A percentile compares a stretch with the other conserved stretches of the same genome.
phyloP scores from a whole-genome alignment of 2,797 vertebrate genomes.

The Echeneis naucrates region DNA sequence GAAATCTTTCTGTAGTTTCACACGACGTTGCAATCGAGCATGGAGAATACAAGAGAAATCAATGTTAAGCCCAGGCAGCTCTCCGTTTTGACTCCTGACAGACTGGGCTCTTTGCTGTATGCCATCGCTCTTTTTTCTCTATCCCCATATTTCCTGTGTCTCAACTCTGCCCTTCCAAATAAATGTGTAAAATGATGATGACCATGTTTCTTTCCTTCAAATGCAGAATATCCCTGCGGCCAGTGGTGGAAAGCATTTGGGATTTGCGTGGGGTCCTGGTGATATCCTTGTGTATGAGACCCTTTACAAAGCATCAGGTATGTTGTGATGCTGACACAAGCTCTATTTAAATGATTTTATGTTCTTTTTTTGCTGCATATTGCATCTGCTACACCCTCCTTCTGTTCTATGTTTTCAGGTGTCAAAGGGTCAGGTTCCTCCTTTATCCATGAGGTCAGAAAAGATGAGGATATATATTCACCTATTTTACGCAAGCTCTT shows the following conservation, averaged over 20 bases:
- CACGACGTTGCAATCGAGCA: background rate
- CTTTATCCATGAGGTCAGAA: constrained; percentile 87
- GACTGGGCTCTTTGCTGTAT: no score
- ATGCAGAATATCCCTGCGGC: constrained; percentile 88
- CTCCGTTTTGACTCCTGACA: no score
- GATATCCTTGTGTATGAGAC: constrained; percentile 94
- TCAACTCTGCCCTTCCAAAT: no score
- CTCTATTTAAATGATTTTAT: background rate
- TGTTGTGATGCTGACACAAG: background rate
- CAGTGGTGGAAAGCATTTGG: constrained; percentile 86
- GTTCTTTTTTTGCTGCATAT: background rate
- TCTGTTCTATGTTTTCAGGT: constrained; percentile 54
- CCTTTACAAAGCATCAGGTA: constrained; percentile 84
- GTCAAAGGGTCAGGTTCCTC: constrained; percentile 52
- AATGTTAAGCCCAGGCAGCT: no score
- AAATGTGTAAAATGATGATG: background rate
- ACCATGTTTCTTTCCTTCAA: background rate
- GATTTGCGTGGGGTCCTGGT: constrained; percentile 94
- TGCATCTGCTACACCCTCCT: no score
- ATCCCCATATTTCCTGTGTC: no score
- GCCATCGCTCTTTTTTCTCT: no score
- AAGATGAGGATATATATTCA: constrained; percentile 93
- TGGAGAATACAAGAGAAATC: background rate
- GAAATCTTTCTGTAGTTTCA: background rate
- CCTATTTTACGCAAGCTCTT: constrained; percentile 95